Percentiles rank a stretch among this genome's conserved stretches.
Evolutionary conservation across 2,797 vertebrate species (phyloP).

Genomic region (Perodicticus potto): DNA sequence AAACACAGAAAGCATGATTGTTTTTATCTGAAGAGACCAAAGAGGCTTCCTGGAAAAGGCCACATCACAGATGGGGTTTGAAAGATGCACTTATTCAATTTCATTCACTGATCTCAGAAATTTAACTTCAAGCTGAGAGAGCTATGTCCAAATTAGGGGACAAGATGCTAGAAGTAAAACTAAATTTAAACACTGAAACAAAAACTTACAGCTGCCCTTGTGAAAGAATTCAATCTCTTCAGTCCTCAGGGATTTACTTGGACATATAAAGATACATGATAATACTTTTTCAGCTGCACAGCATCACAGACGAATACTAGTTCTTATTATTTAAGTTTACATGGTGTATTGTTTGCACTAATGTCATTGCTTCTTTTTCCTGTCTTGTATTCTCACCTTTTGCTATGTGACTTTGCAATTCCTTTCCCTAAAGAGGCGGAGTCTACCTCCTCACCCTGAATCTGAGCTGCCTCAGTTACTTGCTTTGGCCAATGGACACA

Average conservation of each 20-base stretch:
- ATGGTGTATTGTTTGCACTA: neutral
- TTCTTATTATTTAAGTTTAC: neutral
- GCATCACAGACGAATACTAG: neutral
- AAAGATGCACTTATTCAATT: conserved; percentile 1
- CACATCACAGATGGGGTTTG: neutral
- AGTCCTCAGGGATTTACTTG: neutral
- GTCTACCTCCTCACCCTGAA: neutral
- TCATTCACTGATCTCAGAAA: conserved; percentile 13
- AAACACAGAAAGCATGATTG: neutral
- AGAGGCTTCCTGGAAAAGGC: neutral
- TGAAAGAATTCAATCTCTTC: conserved; percentile 6
- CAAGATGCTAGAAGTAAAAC: conserved; percentile 17
- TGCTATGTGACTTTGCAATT: neutral
- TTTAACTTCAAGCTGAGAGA: neutral
- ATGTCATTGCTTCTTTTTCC: neutral
- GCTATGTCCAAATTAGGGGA: neutral
- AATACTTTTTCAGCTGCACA: neutral
- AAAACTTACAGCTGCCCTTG: neutral
- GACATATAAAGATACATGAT: no score
- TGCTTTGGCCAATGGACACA: neutral
- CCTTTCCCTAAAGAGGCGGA: conserved; percentile 28
- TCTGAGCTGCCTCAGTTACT: neutral
- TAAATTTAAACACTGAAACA: neutral
- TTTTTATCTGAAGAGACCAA: neutral
- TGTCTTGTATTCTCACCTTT: neutral